Base-by-base conservation (phyloP, 2,113 vertebrate species). In the Todiramphus chloris region DNA sequence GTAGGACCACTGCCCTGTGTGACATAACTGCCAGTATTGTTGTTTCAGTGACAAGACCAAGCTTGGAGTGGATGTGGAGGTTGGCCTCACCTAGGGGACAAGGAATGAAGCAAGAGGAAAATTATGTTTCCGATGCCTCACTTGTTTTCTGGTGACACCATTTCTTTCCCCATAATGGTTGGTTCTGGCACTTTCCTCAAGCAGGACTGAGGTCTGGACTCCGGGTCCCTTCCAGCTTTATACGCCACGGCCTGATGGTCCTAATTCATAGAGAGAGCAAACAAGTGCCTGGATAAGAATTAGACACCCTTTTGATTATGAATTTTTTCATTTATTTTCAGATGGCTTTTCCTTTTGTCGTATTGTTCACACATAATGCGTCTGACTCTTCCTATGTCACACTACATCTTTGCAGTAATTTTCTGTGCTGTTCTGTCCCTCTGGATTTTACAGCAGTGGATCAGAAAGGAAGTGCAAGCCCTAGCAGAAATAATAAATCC, bases 401-500 rank as follows among this genome's bases (percentile, higher is more conserved):
- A 94, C 87, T 97, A 90, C 83, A 91, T 96, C 91, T 95, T 96
- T 7, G 95, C 96, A 93, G 63, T 95, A 77, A 93, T 97, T 97
- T 89, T 96, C 96, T 93, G 77, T 2, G n/a, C 83, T 95, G 51
- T 95, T 96, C 95, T 96, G 97, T 97, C 95, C 93, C 93, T 96
- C 87, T 90, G 87, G 93, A 95, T 97, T 97, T 97, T 96, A 96
- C 95, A 98, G 90, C 87, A 94, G 72, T 88, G 96, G 90, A 97
- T 97, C 95, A 97, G 89, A 95, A 97, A 94, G 72, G 93, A 97
- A 97, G 81, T 94, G 86, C 86, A 96, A 97, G 78, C 96, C 78
- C 92, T 95, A 93, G 94, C 94, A 97, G 96, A 96, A 97, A 97
- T 95, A 96, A 95, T 96, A 97, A 96, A 98, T 97, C 93, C 96